These are phyloP conservation scores for Progne subis DNA, from an alignment of 2,113 vertebrate species.

Conservation along the genomic window DNA sequence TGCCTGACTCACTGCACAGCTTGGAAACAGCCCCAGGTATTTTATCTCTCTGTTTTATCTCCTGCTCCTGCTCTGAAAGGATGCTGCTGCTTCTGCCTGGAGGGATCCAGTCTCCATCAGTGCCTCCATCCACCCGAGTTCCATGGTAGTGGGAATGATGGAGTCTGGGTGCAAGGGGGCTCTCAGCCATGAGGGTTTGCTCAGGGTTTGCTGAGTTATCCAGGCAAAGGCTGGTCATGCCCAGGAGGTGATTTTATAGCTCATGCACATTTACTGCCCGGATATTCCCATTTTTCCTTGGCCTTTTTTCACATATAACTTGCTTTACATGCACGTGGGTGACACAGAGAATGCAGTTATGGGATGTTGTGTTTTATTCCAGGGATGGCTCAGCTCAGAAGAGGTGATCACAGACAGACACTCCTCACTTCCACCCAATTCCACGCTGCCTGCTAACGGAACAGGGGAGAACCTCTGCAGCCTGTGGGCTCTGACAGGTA, in stretches of 20 bases:
- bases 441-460: neutral
- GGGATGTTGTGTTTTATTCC: neutral
- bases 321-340: fast-evolving
- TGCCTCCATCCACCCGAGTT: neutral
- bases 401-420: neutral
- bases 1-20: fast-evolving
- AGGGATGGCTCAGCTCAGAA: neutral
- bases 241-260: neutral
- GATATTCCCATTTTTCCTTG: neutral
- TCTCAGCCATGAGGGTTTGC: neutral
- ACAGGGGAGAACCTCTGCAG: neutral
- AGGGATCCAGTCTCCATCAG: neutral
- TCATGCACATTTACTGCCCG: neutral
- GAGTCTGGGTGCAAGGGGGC: neutral
- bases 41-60: neutral
- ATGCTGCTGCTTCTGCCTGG: neutral
- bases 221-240: neutral
- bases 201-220: neutral
- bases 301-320: neutral
- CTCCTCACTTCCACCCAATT: neutral
- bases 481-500: neutral
- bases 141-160: neutral
- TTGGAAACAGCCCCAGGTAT: neutral
- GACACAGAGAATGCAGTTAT: neutral
- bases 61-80: neutral